Evolutionary conservation across 2,797 vertebrate species (phyloP).

Genomic region (Etheostoma nigrum): DNA sequence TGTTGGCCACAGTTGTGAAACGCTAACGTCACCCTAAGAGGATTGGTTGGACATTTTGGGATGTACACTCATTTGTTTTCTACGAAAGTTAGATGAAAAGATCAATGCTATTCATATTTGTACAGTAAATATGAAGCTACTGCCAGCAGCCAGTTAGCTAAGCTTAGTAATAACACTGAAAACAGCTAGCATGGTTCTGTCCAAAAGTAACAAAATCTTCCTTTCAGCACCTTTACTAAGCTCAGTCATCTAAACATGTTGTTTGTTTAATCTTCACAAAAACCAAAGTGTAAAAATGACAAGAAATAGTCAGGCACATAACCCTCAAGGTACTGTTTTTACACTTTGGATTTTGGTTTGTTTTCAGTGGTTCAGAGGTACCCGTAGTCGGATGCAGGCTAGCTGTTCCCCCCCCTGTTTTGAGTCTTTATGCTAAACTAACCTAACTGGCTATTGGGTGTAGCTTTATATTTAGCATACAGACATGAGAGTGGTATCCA

Average conservation of each 20-base stretch:
- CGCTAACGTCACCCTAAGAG: constrained; percentile 5
- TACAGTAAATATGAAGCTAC: not conserved
- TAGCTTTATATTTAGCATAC: not conserved
- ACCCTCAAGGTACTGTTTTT: not conserved
- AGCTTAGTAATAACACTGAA: constrained; percentile 3
- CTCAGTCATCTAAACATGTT: not conserved
- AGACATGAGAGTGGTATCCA: constrained; percentile 5
- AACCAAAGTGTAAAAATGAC: not conserved
- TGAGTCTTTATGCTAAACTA: constrained; percentile 16
- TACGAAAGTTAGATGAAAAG: not conserved
- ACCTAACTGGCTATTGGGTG: constrained; percentile 13
- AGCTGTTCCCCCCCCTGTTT: constrained; percentile 5
- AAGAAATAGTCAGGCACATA: not conserved
- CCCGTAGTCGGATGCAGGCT: not conserved
- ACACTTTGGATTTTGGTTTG: not conserved
- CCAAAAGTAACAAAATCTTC: not conserved
- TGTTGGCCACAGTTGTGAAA: constrained; percentile 19
- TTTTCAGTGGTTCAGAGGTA: constrained; percentile 1
- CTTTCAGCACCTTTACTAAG: not conserved
- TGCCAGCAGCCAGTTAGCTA: not conserved
- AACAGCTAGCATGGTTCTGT: not conserved
- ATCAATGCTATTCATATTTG: not conserved
- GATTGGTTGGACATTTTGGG: constrained; percentile 6
- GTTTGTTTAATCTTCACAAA: not conserved
- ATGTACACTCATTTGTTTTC: constrained; percentile 10